Conservation (phyloP, 2,797 vertebrate species). For the Chaenodraco wilsoni region DNA sequence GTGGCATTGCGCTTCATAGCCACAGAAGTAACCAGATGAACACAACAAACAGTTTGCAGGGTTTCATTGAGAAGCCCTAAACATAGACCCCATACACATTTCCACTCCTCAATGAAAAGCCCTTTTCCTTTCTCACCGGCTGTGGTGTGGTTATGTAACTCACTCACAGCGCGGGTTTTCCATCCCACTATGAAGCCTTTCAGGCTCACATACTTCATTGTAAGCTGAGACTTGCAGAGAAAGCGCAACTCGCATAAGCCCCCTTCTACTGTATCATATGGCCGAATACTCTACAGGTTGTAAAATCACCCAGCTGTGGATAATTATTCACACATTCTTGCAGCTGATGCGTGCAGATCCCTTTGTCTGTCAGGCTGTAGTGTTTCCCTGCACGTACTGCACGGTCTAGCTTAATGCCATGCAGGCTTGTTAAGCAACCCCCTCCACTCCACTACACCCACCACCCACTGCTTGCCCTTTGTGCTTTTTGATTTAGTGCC, state of each 20-base stretch:
- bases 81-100: neutral
- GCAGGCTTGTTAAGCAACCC: conserved; percentile 29
- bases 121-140: conserved; percentile 24
- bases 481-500: conserved; percentile 43
- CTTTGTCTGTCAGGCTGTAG: conserved; percentile 54
- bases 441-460: conserved; percentile 13
- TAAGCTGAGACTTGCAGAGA: neutral
- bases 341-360: conserved; percentile 17
- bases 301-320: conserved; percentile 30
- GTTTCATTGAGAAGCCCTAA: conserved; percentile 3
- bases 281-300: neutral
- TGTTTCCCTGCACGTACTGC: conserved; percentile 62
- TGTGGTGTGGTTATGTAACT: conserved; percentile 61
- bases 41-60: neutral
- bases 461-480: conserved; percentile 43
- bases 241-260: neutral
- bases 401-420: conserved; percentile 27
- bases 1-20: neutral
- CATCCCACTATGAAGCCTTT: conserved; percentile 28
- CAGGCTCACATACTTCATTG: conserved; percentile 5
- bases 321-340: conserved; percentile 33
- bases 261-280: neutral
- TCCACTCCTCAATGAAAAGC: conserved; percentile 10
- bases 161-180: conserved; percentile 29
- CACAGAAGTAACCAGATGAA: neutral